Conservation (phyloP, 2,797 vertebrate species). For the Sylvilagus floridanus region DNA sequence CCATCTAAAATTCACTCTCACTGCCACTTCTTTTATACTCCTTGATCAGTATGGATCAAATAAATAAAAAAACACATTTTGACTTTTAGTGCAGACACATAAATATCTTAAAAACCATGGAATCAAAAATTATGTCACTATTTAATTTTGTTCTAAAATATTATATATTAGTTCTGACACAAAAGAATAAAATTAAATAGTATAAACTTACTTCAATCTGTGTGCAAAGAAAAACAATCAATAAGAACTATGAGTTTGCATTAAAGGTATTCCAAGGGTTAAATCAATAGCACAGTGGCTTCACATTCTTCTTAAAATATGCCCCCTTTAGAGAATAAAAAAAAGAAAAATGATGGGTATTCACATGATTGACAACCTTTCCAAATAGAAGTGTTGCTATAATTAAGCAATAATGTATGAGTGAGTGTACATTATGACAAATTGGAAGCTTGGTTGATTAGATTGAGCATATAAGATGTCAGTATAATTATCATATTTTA, state of each 20-base stretch:
- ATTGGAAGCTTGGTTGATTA: constrained; percentile 91
- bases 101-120: not conserved
- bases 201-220: not conserved
- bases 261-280: constrained; percentile 78
- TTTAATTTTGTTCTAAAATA: constrained; percentile 40
- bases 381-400: constrained; percentile 89
- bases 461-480: constrained; percentile 91
- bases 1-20: not conserved
- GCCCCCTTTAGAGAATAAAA: constrained; percentile 84
- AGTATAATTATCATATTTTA: constrained; percentile 93
- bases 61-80: not conserved
- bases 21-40: not conserved
- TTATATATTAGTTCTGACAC: not conserved
- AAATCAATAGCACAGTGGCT: constrained; percentile 81
- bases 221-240: constrained; percentile 42
- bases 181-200: constrained; percentile 68
- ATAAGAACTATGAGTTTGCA: constrained; percentile 27
- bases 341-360: constrained; percentile 87
- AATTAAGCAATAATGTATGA: constrained; percentile 92
- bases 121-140: not conserved
- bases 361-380: constrained; percentile 90
- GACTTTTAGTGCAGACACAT: constrained; percentile 25
- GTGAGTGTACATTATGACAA: constrained; percentile 91
- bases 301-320: constrained; percentile 86
- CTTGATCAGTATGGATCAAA: not conserved